phyloP scores from a whole-genome alignment of 2,797 vertebrate species.

The Tinamus major region DNA sequence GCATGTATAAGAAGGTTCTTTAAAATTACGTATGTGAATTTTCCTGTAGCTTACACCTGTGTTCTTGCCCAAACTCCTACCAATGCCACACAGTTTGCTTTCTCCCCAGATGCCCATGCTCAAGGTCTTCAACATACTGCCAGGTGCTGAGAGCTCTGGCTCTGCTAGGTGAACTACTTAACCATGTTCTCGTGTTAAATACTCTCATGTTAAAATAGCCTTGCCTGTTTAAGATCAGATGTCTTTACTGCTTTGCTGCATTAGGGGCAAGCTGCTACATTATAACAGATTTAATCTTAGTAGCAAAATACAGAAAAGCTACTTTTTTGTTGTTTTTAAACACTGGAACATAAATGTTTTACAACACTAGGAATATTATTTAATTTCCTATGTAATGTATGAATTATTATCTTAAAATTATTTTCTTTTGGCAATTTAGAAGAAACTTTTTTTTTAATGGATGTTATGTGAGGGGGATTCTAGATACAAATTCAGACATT shows the following conservation, averaged over 20 bases:
- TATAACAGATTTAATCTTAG: background rate
- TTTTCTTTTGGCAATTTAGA: background rate
- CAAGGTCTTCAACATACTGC: background rate
- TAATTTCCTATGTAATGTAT: background rate
- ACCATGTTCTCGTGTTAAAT: background rate
- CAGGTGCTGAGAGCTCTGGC: background rate
- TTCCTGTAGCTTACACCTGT: background rate
- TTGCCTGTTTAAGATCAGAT: background rate
- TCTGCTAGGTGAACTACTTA: background rate
- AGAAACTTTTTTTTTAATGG: background rate
- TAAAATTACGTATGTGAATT: background rate
- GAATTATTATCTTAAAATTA: background rate
- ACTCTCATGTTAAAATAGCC: background rate
- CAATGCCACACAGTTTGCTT: background rate
- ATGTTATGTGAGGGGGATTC: accelerated
- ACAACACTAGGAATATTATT: background rate
- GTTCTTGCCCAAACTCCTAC: background rate
- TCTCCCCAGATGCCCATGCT: background rate
- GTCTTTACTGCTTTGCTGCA: background rate
- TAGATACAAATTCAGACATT: background rate
- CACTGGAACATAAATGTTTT: background rate
- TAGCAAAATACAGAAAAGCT: background rate
- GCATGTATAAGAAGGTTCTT: background rate
- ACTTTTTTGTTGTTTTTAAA: background rate
- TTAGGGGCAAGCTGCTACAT: background rate